Evolutionary conservation across 2,113 vertebrate species (phyloP).

Genomic region (Indicator maculatus): DNA sequence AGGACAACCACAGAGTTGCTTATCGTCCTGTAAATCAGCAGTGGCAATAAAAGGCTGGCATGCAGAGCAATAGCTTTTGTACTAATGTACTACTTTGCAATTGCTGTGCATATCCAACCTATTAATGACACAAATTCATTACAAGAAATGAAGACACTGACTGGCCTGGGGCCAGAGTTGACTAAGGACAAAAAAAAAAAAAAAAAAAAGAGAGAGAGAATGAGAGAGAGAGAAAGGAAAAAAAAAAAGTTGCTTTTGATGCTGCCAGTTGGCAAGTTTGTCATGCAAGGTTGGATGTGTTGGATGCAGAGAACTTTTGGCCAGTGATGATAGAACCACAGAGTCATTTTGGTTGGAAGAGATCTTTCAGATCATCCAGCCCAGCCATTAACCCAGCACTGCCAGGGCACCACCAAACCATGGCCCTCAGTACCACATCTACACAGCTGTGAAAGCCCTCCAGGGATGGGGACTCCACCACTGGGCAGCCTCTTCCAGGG

Average conservation of each 20-base stretch:
- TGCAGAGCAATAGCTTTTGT: constrained; percentile 59
- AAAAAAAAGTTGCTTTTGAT: not conserved
- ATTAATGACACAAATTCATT: constrained; percentile 76
- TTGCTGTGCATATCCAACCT: constrained; percentile 69
- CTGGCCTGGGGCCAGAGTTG: not conserved
- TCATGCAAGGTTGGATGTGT: not conserved
- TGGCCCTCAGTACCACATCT: no score
- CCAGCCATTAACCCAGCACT: no score
- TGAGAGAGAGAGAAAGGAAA: not conserved
- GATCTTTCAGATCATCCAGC: no score
- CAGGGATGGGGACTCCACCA: no score
- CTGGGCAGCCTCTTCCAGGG: no score
- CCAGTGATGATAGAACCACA: not conserved
- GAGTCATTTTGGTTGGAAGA: no score
- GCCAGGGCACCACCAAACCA: no score
- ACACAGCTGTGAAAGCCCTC: no score
- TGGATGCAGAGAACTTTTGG: not conserved
- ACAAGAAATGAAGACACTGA: constrained; percentile 65
- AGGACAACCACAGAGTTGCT: constrained; percentile 65
- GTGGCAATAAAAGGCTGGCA: constrained; percentile 69
- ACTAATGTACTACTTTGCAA: constrained; percentile 69
- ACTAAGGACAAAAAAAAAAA: not conserved
- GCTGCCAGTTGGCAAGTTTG: not conserved
- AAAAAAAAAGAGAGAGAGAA: no score
- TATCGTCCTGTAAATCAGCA: constrained; percentile 72